These are phyloP conservation scores for Procambarus virginalis DNA, from an alignment of 1,140 invertebrate species.

Conservation along the genomic window DNA sequence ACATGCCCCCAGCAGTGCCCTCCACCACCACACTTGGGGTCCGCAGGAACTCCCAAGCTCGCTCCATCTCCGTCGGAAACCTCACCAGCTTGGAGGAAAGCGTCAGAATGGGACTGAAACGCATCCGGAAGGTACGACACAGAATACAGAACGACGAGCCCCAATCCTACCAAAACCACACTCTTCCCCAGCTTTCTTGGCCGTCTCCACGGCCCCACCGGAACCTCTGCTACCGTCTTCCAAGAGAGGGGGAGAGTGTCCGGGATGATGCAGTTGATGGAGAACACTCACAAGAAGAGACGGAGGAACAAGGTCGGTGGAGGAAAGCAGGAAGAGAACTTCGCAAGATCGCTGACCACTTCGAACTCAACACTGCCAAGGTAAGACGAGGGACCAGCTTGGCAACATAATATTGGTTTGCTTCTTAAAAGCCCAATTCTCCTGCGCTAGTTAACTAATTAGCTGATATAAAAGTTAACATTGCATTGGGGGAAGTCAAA, in stretches of 20 bases:
- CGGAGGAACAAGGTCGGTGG: neutral
- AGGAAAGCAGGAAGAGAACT: constrained; percentile 20
- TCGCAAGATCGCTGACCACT: constrained; percentile 42
- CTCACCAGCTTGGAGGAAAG: neutral
- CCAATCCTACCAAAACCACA: neutral
- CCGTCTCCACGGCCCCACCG: neutral
- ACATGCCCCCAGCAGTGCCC: neutral
- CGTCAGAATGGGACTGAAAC: constrained; percentile 10
- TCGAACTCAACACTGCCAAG: constrained; percentile 25
- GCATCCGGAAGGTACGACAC: constrained; percentile 40
- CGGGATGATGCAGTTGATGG: neutral
- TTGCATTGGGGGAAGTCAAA: no score
- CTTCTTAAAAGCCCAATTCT: no score
- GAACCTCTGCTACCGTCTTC: no score
- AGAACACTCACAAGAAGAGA: neutral
- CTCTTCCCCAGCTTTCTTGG: constrained; percentile 27
- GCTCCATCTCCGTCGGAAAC: neutral
- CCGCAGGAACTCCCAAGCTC: neutral
- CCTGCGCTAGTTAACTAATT: no score
- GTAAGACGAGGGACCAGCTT: neutral
- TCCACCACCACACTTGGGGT: neutral
- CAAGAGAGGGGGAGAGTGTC: neutral
- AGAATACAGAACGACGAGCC: neutral
- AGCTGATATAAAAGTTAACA: no score
- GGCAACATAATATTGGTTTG: no score